These are phyloP conservation scores for Campoletis raptor DNA, from an alignment of 2,888 invertebrate species.

Conservation along the genomic window DNA sequence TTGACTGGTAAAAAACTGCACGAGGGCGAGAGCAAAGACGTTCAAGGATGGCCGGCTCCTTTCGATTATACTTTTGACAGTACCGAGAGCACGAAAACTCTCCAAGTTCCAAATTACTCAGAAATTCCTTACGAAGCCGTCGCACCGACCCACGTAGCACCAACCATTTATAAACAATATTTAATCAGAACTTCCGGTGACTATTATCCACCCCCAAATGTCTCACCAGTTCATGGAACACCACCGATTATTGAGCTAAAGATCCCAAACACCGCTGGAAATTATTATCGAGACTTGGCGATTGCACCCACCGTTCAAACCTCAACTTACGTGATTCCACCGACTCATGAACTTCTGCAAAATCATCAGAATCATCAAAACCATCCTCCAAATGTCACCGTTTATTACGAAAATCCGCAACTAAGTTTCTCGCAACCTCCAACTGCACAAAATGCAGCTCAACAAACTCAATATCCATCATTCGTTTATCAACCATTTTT, in stretches of 20 bases:
- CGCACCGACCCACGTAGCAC: constrained; percentile 48
- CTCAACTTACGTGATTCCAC: constrained; percentile 3
- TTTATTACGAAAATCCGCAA: not conserved
- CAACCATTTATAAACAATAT: constrained; percentile 28
- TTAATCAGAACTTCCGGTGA: not conserved
- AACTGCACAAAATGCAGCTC: not conserved
- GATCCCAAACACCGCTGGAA: not conserved
- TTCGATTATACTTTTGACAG: constrained; percentile 79
- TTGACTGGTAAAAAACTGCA: constrained; percentile 72
- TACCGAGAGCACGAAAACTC: constrained; percentile 71
- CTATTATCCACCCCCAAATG: not conserved
- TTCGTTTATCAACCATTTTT: not conserved
- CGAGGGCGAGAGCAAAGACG: constrained; percentile 75
- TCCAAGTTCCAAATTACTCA: constrained; percentile 38
- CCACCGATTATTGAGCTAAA: constrained; percentile 16
- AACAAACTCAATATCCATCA: not conserved
- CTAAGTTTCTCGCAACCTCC: not conserved
- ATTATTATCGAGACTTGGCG: constrained; percentile 6
- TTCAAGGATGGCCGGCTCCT: constrained; percentile 78
- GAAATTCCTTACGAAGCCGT: constrained; percentile 29
- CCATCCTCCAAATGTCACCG: not conserved
- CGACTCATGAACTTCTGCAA: not conserved
- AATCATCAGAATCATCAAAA: not conserved
- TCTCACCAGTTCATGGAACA: constrained; percentile 43
- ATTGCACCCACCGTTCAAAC: constrained; percentile 40